A percentile compares a stretch with the other conserved stretches of the same genome.
These are phyloP conservation scores for Epinephelus coioides DNA, from an alignment of 2,797 vertebrate species.

Conservation along the genomic window DNA sequence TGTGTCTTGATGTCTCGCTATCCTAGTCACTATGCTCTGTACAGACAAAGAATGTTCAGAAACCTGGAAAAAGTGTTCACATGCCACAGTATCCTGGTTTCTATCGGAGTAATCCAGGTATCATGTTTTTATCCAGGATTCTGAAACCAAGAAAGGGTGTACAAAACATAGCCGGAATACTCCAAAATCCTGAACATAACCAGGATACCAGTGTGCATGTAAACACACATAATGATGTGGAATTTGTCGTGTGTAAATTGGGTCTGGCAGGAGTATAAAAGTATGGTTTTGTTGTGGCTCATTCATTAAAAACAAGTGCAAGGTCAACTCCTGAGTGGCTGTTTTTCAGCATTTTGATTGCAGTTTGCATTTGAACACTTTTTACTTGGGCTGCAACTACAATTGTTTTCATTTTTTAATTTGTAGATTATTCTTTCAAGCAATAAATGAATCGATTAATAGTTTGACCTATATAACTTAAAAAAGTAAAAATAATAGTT, in stretches of 20 bases:
- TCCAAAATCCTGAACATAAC: neutral
- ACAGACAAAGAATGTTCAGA: neutral
- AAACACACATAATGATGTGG: neutral
- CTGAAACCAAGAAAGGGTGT: neutral
- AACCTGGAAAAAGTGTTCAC: neutral
- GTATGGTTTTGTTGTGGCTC: constrained; percentile 11
- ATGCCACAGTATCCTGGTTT: neutral
- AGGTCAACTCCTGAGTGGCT: neutral
- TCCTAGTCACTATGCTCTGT: neutral
- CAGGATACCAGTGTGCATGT: neutral
- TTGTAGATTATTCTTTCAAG: neutral
- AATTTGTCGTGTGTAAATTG: constrained; percentile 26
- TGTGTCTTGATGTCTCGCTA: neutral
- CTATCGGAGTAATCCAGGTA: neutral
- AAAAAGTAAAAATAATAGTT: neutral
- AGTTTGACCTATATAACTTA: neutral
- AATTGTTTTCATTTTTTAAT: neutral
- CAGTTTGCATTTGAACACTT: constrained; percentile 30
- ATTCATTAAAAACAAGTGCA: neutral
- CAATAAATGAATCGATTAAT: neutral
- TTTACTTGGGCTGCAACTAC: too few species aligned
- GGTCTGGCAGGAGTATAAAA: neutral
- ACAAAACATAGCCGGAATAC: neutral
- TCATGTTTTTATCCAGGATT: neutral
- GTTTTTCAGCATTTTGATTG: constrained; percentile 33